Percentiles rank a stretch among this genome's conserved stretches.
These are phyloP conservation scores for Buceros bicornis DNA, from an alignment of 2,797 vertebrate genomes.

Conservation along the genomic window DNA sequence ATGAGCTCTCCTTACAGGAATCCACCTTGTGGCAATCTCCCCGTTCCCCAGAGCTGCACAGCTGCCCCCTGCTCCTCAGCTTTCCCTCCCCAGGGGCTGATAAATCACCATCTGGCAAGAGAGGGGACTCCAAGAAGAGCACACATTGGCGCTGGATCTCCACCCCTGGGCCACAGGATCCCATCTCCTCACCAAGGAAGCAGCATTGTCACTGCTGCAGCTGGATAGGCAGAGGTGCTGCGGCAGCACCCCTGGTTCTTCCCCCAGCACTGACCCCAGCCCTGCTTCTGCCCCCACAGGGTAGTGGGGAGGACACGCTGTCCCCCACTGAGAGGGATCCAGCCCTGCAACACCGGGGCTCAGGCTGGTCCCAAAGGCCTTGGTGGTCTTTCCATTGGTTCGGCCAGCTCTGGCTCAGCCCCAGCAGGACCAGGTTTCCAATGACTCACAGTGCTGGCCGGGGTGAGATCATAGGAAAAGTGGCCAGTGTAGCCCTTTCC, in stretches of 20 bases:
- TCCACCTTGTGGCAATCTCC: not conserved
- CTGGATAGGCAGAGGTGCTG: not conserved
- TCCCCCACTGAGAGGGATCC: not conserved
- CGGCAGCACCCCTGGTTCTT: not conserved
- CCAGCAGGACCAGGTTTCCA: not conserved
- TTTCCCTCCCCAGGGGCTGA: not conserved
- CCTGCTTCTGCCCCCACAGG: not conserved
- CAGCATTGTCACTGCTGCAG: not conserved
- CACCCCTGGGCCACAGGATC: fast-evolving
- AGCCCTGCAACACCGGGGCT: not conserved
- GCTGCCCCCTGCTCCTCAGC: not conserved
- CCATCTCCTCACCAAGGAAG: not conserved
- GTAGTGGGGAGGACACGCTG: fast-evolving
- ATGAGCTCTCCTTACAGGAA: slow-evolving; percentile 16
- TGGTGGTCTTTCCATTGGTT: not conserved
- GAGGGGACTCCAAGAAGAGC: fast-evolving
- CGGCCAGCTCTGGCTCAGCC: not conserved
- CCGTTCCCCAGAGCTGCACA: not conserved
- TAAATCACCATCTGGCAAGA: not conserved
- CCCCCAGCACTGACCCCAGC: not conserved
- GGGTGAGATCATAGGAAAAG: slow-evolving; percentile 18
- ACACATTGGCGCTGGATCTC: fast-evolving
- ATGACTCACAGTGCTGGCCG: not conserved
- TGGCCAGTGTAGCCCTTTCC: not conserved
- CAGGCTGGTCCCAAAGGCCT: not conserved